These are phyloP conservation scores for Slavum lentiscoides DNA, from an alignment of 2,888 invertebrate genomes.

Conservation along the genomic window DNA sequence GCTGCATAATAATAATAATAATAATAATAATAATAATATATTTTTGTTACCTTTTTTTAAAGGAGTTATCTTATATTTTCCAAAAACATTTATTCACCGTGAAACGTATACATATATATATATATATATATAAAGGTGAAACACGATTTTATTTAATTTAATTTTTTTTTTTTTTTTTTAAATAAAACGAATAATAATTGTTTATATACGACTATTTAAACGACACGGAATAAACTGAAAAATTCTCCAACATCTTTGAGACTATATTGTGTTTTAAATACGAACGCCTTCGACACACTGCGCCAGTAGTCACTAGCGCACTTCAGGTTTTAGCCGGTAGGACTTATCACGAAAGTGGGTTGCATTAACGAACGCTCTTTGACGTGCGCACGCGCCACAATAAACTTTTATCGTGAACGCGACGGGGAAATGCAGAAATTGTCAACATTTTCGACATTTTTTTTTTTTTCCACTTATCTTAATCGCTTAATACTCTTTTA, in stretches of 20 bases:
- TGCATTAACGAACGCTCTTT: constrained; percentile 16
- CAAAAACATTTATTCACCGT: constrained; percentile 3
- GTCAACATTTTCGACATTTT: background rate
- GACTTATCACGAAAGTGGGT: constrained; percentile 53
- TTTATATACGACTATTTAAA: background rate
- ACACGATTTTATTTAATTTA: background rate
- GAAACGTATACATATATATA: background rate
- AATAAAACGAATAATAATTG: background rate
- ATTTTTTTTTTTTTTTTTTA: background rate
- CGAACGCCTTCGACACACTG: constrained; percentile 39
- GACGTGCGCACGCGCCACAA: constrained; percentile 38
- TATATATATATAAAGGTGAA: too few species aligned
- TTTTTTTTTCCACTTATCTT: too few species aligned
- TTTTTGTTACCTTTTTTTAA: constrained; percentile 10
- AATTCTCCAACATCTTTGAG: background rate
- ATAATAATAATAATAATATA: background rate
- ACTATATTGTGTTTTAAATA: constrained; percentile 31
- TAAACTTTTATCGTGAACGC: constrained; percentile 24
- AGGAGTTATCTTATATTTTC: background rate
- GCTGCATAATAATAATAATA: too few species aligned
- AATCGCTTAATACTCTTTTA: too few species aligned
- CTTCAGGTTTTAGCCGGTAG: constrained; percentile 36
- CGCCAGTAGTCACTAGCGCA: constrained; percentile 9
- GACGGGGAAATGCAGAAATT: background rate
- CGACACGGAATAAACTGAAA: background rate